Evolutionary conservation across 2,797 vertebrate genomes (phyloP).

Genomic region (Eospalax fontanierii): DNA sequence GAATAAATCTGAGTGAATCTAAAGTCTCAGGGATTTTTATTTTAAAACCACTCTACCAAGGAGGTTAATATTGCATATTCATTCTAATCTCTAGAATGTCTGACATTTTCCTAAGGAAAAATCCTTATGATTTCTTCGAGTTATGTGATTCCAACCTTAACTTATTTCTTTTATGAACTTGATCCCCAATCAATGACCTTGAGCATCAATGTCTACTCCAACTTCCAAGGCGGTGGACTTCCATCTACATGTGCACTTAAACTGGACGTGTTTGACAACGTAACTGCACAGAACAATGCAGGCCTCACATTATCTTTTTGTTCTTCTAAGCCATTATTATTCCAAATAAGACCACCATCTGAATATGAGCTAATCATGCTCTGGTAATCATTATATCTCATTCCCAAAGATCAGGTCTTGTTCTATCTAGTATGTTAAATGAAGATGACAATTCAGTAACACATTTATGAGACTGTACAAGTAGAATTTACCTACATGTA

Average conservation of each 20-base stretch:
- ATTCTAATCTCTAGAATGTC: not conserved
- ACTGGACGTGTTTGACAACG: not conserved
- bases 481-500: not conserved
- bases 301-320: not conserved
- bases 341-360: conserved; percentile 10
- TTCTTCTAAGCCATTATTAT: conserved; percentile 6
- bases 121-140: not conserved
- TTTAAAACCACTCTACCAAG: not conserved
- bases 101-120: not conserved
- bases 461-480: not conserved
- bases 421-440: not conserved
- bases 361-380: not conserved
- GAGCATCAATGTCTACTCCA: not conserved
- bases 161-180: not conserved
- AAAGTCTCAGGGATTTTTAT: not conserved
- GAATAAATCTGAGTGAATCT: not conserved
- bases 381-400: conserved; percentile 6
- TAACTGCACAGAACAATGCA: not conserved
- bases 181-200: accelerated
- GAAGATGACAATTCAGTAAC: conserved; percentile 2
- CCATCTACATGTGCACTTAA: not conserved
- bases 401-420: not conserved
- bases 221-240: not conserved
- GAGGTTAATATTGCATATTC: not conserved
- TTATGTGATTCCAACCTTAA: not conserved